Conservation (phyloP, 2,888 invertebrate species). For the Hesperia comma region DNA sequence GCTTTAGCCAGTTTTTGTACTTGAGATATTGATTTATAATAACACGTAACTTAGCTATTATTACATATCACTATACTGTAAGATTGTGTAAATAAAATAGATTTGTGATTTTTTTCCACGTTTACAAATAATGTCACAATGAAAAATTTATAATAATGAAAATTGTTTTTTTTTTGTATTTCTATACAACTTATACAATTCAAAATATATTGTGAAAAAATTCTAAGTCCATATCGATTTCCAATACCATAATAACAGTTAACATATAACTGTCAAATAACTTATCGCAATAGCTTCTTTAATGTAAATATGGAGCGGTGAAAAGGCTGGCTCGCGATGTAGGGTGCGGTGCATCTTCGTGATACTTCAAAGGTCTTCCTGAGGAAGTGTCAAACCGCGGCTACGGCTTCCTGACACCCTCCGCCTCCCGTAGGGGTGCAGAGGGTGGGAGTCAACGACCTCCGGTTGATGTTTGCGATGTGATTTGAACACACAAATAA, state of each 20-base stretch:
- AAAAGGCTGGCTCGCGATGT: conserved; percentile 17
- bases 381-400: conserved; percentile 82
- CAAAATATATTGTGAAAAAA: too few species aligned
- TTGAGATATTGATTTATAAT: background rate
- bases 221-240: too few species aligned
- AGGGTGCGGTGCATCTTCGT: conserved; percentile 55
- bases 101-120: too few species aligned
- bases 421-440: conserved; percentile 54
- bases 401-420: conserved; percentile 68
- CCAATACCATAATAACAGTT: too few species aligned
- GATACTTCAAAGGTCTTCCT: conserved; percentile 79
- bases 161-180: too few species aligned
- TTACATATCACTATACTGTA: too few species aligned
- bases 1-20: background rate
- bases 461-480: conserved; percentile 63
- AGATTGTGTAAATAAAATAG: too few species aligned
- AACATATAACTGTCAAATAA: background rate
- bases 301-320: conserved; percentile 19
- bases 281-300: conserved; percentile 2
- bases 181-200: too few species aligned
- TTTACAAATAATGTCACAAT: too few species aligned
- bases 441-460: conserved; percentile 69
- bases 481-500: conserved; percentile 77
- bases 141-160: too few species aligned
- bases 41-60: background rate